Evolutionary conservation across 2,797 vertebrate species (phyloP).

Genomic region (Phrynocephalus forsythii): DNA sequence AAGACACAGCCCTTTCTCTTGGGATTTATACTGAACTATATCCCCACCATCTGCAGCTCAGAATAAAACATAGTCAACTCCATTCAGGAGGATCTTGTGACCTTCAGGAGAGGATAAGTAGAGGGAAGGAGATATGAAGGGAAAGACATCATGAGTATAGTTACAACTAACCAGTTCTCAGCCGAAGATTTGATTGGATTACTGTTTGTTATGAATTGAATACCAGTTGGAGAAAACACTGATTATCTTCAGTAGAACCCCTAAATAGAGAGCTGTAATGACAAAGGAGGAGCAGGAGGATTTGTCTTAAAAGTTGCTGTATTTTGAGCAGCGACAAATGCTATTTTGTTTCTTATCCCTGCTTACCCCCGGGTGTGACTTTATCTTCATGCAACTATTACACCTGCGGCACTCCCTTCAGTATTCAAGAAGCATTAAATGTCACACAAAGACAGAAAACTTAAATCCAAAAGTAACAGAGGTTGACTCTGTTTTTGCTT

Average conservation of each 20-base stretch:
- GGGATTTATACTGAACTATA: not conserved
- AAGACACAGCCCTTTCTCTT: not conserved
- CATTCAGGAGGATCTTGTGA: not conserved
- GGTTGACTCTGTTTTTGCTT: not conserved
- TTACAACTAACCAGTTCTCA: not conserved
- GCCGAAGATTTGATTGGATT: not conserved
- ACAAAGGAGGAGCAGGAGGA: not conserved
- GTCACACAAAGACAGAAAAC: not conserved
- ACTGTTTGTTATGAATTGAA: slow-evolving; percentile 38
- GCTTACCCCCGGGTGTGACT: not conserved
- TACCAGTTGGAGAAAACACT: not conserved
- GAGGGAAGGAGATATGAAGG: not conserved
- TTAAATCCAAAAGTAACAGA: slow-evolving; percentile 23
- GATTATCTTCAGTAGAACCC: not conserved
- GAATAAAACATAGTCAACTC: not conserved
- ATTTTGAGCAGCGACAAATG: not conserved
- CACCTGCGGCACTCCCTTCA: not conserved
- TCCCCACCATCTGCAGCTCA: not conserved
- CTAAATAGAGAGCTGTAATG: slow-evolving; percentile 6
- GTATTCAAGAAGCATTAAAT: slow-evolving; percentile 18
- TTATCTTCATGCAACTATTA: not conserved
- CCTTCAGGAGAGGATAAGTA: not conserved
- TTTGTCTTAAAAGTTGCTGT: not conserved
- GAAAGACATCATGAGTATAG: too few species aligned
- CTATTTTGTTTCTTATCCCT: not conserved